Percentiles rank a stretch among this genome's conserved stretches.
phyloP scores from a whole-genome alignment of 2,888 invertebrate species.

The Polietes domitor region DNA sequence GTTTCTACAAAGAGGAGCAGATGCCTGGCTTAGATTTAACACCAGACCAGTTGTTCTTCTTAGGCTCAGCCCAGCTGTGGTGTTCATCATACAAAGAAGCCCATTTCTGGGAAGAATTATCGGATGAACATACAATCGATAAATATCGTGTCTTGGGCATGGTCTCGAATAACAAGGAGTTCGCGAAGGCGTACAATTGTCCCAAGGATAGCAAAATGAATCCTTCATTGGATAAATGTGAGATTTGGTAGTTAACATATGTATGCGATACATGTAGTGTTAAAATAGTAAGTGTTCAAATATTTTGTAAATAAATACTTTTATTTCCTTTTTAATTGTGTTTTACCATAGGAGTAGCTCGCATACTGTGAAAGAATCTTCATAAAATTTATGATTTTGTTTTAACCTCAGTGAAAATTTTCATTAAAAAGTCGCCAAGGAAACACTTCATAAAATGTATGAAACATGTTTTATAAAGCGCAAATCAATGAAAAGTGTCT shows the following conservation, averaged over 20 bases:
- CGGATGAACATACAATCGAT: slow-evolving; percentile 74
- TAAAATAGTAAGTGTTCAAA: background rate
- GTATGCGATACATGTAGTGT: background rate
- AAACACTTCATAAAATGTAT: too few species aligned
- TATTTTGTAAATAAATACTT: slow-evolving; percentile 2
- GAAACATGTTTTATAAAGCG: too few species aligned
- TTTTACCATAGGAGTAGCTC: background rate
- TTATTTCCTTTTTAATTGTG: background rate
- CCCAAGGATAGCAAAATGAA: slow-evolving; percentile 76
- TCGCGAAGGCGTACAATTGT: slow-evolving; percentile 74
- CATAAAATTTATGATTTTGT: too few species aligned
- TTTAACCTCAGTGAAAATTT: too few species aligned
- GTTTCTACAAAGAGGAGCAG: slow-evolving; percentile 70
- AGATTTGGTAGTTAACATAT: slow-evolving; percentile 72
- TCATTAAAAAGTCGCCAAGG: too few species aligned
- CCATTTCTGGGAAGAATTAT: slow-evolving; percentile 76
- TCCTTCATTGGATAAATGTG: slow-evolving; percentile 72
- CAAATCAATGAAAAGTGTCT: too few species aligned
- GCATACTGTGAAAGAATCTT: too few species aligned
- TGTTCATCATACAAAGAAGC: slow-evolving; percentile 76
- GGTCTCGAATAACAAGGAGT: slow-evolving; percentile 75
- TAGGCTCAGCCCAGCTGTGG: slow-evolving; percentile 78
- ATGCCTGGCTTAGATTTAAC: slow-evolving; percentile 76
- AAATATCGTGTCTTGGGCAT: slow-evolving; percentile 77
- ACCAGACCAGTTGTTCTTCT: slow-evolving; percentile 77